Evolutionary conservation across 2,888 invertebrate genomes (phyloP), one percentile per base, ranked within the genome.

Genomic region (Micoletzkya japonica): DNA sequence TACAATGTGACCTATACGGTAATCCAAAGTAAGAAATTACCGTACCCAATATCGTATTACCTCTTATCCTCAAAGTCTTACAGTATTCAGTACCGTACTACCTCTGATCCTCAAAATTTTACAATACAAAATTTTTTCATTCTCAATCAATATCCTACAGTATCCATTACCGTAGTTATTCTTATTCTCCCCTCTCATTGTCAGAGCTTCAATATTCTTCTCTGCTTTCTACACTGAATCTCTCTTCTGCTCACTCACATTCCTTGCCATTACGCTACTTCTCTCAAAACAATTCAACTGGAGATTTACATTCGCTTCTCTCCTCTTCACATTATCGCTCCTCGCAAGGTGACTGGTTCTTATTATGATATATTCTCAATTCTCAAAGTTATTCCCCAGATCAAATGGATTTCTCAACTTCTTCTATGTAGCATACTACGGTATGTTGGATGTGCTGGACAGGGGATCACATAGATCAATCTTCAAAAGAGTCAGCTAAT

Each of bases 221-320:
- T 90, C 91, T 58, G 94, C 95, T 3, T 91, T 92, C 63, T 98
- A 98, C 86, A 92, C 95, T 1, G 97, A 98, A 87, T 75, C 77
- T 7, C 24, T 79, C 6, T 79, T 76, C 70, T 54, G 67, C 26
- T 57, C 70, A 39, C 69, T 77, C 39, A 71, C 77, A 0, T 72
- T 79, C 7, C 34, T 59, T 34, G 80, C 73, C 6, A 57, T 79
- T 34, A 28, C 52, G 4, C 32, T 73, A 52, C 69, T 81, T 7
- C 64, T 77, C 32, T 52, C 58, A 20, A 26, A 14, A 60, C 30
- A 20, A 60, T 60, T 56, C 39, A 1, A 32, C n/a, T 4, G 49
- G 4, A 52, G 66, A 44, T 34, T 71, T 24, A 26, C 58, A 10
- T 17, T 72, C 28, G 52, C 76, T 36, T 44, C 75, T 54, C 59